Base-by-base conservation (phyloP, 2,113 vertebrate genomes). In the Erythrocercus mccallii region DNA sequence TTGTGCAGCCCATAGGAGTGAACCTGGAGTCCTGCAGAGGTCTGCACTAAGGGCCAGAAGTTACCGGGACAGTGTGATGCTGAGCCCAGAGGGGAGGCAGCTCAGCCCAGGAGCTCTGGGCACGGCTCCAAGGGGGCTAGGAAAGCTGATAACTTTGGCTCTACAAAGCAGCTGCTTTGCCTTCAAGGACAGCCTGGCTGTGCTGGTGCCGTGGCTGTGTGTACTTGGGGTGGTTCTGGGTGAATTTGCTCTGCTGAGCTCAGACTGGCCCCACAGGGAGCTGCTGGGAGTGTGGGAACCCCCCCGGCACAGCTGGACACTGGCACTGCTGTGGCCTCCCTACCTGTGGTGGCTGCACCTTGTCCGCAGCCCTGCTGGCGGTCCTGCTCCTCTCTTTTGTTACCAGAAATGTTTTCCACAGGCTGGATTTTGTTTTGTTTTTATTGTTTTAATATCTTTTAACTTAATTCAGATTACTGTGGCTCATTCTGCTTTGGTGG, bases 51-150 rank as follows among this genome's bases (percentile, higher is more conserved):
- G 40, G 24, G 31, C 66, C 66, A 66, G 57, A 3, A 37, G 47
- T 33, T 17, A 3, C 12, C 15, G 33, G 38, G 50, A 1, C 9
- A 33, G 56, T 1, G 25, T 4, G 6, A 27, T 6, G 65, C 35
- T 40, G 1, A 60, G 51, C 24, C 40, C 17, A 2, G 58, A 28
- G 33, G 1, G 25, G 45, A 80, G n/a, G 31, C 30, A 35, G 60
- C 58, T 45, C 47, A 17, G 70, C 35, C 47, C 53, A 30, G 53
- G 35, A 65, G 54, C 58, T 56, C 30, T 10, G 5, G 40, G 31
- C 38, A 4, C 0, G 1, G 15, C 61, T 11, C 0, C 1, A 1
- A 18, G 40, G 19, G 47, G 8, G 25, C 35, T 20, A 6, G 73
- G 53, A 76, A 22, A 53, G 51, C n/a, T 72, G 11, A 0, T 3